phyloP scores from a whole-genome alignment of 2,797 vertebrate species.

The Pangasius larnaudii region DNA sequence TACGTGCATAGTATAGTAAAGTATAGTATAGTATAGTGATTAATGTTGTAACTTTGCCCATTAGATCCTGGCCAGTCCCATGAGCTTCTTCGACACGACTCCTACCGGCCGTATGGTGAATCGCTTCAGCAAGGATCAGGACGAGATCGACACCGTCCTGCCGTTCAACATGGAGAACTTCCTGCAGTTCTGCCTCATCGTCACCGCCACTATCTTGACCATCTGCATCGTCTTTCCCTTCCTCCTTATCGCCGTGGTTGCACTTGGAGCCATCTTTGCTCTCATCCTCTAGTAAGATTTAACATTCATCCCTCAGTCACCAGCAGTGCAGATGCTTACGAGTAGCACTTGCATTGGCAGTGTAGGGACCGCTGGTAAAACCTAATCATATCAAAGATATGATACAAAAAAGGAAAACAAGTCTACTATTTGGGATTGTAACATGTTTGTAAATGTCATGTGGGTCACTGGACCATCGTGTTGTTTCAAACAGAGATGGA shows the following conservation, averaged over 20 bases:
- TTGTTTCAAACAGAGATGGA: background rate
- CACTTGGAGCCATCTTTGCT: constrained; percentile 63
- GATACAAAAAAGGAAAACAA: background rate
- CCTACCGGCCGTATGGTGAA: constrained; percentile 85
- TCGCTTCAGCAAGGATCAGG: constrained; percentile 84
- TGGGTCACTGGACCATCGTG: background rate
- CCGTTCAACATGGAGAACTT: constrained; percentile 79
- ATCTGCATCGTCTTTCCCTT: constrained; percentile 73
- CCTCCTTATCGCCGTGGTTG: constrained; percentile 70
- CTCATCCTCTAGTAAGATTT: constrained; percentile 72
- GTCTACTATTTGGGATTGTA: background rate
- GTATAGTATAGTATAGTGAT: background rate
- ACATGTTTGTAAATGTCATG: background rate
- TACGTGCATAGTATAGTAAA: background rate
- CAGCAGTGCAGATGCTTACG: background rate
- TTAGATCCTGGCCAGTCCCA: constrained; percentile 79
- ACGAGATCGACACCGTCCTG: constrained; percentile 79
- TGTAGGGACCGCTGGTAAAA: background rate
- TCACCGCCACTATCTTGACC: constrained; percentile 69
- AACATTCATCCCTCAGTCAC: background rate
- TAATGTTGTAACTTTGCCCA: background rate
- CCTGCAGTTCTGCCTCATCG: constrained; percentile 73
- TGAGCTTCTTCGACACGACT: constrained; percentile 84
- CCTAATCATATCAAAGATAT: background rate
- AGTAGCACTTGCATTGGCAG: background rate